phyloP scores from a whole-genome alignment of 2,113 vertebrate genomes.

The Lamprotornis superbus region DNA sequence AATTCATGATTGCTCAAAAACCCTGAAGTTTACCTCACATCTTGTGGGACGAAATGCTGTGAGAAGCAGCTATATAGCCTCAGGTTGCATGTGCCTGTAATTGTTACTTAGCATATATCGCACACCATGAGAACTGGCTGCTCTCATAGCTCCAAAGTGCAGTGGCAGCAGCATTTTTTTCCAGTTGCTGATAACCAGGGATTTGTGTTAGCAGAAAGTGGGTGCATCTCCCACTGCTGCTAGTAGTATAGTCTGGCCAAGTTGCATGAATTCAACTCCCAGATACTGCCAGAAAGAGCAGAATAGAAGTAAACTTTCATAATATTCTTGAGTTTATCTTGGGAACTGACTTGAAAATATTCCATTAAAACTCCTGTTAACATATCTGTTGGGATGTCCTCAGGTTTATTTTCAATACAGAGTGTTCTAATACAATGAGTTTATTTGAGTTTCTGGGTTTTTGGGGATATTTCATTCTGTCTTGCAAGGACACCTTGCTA shows the following conservation, averaged over 20 bases:
- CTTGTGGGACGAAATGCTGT: neutral
- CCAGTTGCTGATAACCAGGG: fast-evolving
- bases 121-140: neutral
- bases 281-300: neutral
- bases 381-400: neutral
- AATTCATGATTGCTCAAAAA: neutral
- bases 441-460: neutral
- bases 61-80: neutral
- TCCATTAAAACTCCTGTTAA: neutral
- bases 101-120: neutral
- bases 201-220: neutral
- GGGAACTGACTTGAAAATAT: neutral
- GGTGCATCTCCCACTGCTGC: neutral
- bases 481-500: neutral
- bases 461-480: neutral
- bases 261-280: neutral
- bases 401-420: neutral
- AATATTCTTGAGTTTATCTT: neutral
- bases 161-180: neutral
- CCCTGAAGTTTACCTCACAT: fast-evolving
- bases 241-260: neutral
- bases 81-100: neutral
- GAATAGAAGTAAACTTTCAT: neutral
- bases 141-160: neutral
- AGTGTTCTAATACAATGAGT: neutral